Conservation (phyloP, 2,888 invertebrate genomes). For the Eumerus sabulonum region DNA sequence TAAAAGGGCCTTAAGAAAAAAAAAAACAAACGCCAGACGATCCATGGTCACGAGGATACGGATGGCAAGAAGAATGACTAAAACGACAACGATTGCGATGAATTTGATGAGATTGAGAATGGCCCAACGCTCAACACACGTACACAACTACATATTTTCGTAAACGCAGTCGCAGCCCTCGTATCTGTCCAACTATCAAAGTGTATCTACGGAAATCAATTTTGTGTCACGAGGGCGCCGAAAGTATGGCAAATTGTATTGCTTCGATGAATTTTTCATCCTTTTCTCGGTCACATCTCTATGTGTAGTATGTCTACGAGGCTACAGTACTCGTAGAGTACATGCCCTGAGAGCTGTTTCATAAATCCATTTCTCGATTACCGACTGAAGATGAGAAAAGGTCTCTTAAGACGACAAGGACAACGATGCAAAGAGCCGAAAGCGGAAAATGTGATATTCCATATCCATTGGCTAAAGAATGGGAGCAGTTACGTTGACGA, state of each 20-base stretch:
- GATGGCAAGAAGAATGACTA: no score
- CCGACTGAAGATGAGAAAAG: slow-evolving; percentile 25
- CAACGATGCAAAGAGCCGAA: slow-evolving; percentile 3
- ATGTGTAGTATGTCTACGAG: neutral
- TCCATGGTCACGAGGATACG: neutral
- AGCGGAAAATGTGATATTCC: neutral
- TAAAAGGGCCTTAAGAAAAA: slow-evolving; percentile 1
- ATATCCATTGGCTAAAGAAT: slow-evolving; percentile 4
- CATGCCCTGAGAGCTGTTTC: slow-evolving; percentile 23
- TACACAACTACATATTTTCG: slow-evolving; percentile 13
- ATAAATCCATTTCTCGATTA: slow-evolving; percentile 38
- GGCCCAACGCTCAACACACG: slow-evolving; percentile 14
- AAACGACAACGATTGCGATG: no score
- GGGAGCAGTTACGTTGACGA: neutral
- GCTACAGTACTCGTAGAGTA: no score
- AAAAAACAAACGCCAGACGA: slow-evolving; percentile 1
- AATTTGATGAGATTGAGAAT: slow-evolving; percentile 8
- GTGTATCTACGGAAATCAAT: slow-evolving; percentile 52
- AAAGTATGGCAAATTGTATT: slow-evolving; percentile 44
- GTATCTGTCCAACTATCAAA: slow-evolving; percentile 32
- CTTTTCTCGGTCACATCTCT: slow-evolving; percentile 9
- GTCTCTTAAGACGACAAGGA: neutral
- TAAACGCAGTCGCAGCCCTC: neutral
- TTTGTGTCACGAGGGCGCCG: slow-evolving; percentile 46
- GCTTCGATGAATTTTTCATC: slow-evolving; percentile 58